These are phyloP conservation scores for Andricus quercusramuli DNA, from an alignment of 2,888 invertebrate genomes.

Conservation along the genomic window DNA sequence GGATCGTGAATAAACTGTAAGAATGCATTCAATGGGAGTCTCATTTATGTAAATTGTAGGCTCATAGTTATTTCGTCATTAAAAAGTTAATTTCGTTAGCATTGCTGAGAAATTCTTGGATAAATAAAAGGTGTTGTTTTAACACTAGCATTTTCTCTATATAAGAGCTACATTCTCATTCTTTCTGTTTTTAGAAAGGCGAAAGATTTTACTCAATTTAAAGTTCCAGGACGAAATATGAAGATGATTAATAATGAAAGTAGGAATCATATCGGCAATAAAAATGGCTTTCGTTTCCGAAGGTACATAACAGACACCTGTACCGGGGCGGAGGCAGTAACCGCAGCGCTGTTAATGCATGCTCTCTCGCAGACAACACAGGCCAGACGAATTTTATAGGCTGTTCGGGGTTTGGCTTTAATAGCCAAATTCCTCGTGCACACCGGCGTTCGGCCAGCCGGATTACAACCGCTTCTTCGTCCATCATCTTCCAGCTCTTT, in stretches of 20 bases:
- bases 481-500: slow-evolving; percentile 42
- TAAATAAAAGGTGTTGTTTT: slow-evolving; percentile 33
- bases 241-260: slow-evolving; percentile 41
- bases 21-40: slow-evolving; percentile 2
- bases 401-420: slow-evolving; percentile 75
- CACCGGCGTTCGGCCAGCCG: slow-evolving; percentile 50
- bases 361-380: slow-evolving; percentile 72
- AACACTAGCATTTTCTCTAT: neutral
- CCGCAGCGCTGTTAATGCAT: slow-evolving; percentile 72
- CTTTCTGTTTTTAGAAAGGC: neutral
- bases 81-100: slow-evolving; percentile 32
- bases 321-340: slow-evolving; percentile 63
- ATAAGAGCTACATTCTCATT: slow-evolving; percentile 12
- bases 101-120: slow-evolving; percentile 26
- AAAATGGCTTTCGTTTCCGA: slow-evolving; percentile 44
- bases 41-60: slow-evolving; percentile 32
- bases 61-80: slow-evolving; percentile 12
- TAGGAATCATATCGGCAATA: slow-evolving; percentile 51
- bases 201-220: neutral
- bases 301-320: slow-evolving; percentile 55
- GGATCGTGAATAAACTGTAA: neutral
- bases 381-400: slow-evolving; percentile 78
- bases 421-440: slow-evolving; percentile 75
- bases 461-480: slow-evolving; percentile 50
- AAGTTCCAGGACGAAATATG: neutral